Evolutionary conservation across 2,888 invertebrate genomes (phyloP).

Genomic region (Epistrophe grossulariae): DNA sequence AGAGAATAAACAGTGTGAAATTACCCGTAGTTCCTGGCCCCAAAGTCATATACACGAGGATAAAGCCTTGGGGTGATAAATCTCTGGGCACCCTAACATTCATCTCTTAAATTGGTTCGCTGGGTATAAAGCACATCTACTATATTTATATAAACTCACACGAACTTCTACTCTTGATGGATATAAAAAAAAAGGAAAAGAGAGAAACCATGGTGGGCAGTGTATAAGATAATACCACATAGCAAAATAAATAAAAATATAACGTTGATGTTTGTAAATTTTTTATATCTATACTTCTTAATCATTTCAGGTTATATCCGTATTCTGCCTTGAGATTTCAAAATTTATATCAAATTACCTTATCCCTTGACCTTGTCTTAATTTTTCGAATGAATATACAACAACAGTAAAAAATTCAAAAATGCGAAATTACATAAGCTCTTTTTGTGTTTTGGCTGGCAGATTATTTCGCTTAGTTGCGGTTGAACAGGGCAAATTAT

Average conservation of each 20-base stretch:
- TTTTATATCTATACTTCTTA: slow-evolving; percentile 3
- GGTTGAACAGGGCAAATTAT: slow-evolving; percentile 18
- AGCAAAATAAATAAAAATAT: slow-evolving; percentile 1
- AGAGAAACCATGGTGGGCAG: neutral
- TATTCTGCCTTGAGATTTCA: slow-evolving; percentile 13
- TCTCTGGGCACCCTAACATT: slow-evolving; percentile 39
- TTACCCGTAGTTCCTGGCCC: slow-evolving; percentile 70
- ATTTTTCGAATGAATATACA: neutral
- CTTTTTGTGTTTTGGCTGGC: neutral
- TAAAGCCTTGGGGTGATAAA: slow-evolving; percentile 51
- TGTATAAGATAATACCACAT: slow-evolving; percentile 8
- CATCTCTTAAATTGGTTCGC: slow-evolving; percentile 40
- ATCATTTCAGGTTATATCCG: slow-evolving; percentile 1
- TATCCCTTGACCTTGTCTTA: slow-evolving; percentile 15
- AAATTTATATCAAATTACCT: neutral
- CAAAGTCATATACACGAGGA: slow-evolving; percentile 51
- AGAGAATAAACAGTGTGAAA: slow-evolving; percentile 68
- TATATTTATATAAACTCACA: neutral
- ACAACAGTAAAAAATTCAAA: slow-evolving; percentile 4
- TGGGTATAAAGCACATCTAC: neutral
- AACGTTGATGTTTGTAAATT: slow-evolving; percentile 22
- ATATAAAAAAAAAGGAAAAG: neutral
- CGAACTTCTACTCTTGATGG: neutral
- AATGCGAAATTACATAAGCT: neutral
- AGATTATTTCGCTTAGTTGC: slow-evolving; percentile 18